These are phyloP conservation scores for Melinopterus prodromus DNA, from an alignment of 2,888 invertebrate species.

Conservation along the genomic window DNA sequence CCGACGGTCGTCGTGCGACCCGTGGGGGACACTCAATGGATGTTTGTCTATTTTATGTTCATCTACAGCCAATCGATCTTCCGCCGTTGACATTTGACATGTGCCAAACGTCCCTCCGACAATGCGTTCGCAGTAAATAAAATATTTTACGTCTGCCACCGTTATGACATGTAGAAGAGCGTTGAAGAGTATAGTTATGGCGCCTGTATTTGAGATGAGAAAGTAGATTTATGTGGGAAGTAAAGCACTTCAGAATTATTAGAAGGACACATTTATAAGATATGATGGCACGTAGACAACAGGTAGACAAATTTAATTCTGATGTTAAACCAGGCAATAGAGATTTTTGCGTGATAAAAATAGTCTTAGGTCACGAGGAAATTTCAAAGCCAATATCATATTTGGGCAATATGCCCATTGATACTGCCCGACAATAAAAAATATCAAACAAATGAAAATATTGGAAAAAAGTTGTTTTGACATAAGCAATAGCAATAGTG, in stretches of 20 bases:
- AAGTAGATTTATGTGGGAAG: neutral
- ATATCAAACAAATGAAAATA: too few species aligned
- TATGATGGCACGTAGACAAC: too few species aligned
- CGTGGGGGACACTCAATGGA: slow-evolving; percentile 4
- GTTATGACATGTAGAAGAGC: neutral
- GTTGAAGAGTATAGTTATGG: neutral
- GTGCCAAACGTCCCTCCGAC: neutral
- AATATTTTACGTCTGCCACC: neutral
- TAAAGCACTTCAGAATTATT: neutral
- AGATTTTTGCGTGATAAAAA: too few species aligned
- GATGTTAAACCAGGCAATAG: too few species aligned
- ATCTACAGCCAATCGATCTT: neutral
- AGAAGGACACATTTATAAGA: too few species aligned
- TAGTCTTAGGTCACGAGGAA: too few species aligned
- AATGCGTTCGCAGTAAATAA: neutral
- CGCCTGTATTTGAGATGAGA: neutral
- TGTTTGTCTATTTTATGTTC: slow-evolving; percentile 4
- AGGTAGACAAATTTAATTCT: too few species aligned
- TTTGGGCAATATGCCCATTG: too few species aligned
- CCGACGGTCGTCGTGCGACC: neutral
- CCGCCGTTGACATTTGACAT: neutral
- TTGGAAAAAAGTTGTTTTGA: too few species aligned
- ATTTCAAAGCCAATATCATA: too few species aligned
- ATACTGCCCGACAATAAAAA: too few species aligned
- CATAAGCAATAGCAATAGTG: too few species aligned